Evolutionary conservation across 1,140 invertebrate genomes (phyloP).

Genomic region (Ooceraea biroi): DNA sequence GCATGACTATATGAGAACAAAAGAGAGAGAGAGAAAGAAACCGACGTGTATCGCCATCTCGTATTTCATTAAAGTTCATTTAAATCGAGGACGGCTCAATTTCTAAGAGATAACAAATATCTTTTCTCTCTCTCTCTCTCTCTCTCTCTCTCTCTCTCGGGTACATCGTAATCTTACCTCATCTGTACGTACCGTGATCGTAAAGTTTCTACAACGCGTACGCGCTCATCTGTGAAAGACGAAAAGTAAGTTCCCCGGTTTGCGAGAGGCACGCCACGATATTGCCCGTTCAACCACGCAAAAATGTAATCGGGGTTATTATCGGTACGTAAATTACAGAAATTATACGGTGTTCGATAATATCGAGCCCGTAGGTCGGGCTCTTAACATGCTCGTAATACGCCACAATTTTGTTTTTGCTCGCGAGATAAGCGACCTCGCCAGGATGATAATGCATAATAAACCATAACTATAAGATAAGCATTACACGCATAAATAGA

Average conservation of each 20-base stretch:
- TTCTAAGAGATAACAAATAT: neutral
- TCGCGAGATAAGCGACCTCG: slow-evolving; percentile 29
- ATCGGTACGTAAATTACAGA: slow-evolving; percentile 49
- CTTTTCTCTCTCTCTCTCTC: neutral
- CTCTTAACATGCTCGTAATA: slow-evolving; percentile 35
- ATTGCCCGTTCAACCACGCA: neutral
- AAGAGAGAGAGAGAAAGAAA: neutral
- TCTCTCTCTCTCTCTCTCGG: neutral
- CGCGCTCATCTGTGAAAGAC: neutral
- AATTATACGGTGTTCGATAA: slow-evolving; percentile 41
- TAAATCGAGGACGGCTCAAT: neutral
- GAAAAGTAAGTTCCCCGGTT: neutral
- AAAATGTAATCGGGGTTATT: slow-evolving; percentile 48
- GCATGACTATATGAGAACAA: slow-evolving; percentile 33
- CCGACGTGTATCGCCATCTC: slow-evolving; percentile 67
- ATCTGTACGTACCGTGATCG: neutral
- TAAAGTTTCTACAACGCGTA: neutral
- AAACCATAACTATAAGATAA: slow-evolving; percentile 13
- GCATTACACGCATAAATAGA: slow-evolving; percentile 20
- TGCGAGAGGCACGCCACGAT: neutral
- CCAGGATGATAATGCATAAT: slow-evolving; percentile 11
- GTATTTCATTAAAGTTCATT: slow-evolving; percentile 75
- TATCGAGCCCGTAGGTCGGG: slow-evolving; percentile 22
- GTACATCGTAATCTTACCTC: neutral
- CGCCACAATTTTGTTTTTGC: slow-evolving; percentile 40